Evolutionary conservation across 1,140 invertebrate species (phyloP).

Genomic region (Homalodisca vitripennis): DNA sequence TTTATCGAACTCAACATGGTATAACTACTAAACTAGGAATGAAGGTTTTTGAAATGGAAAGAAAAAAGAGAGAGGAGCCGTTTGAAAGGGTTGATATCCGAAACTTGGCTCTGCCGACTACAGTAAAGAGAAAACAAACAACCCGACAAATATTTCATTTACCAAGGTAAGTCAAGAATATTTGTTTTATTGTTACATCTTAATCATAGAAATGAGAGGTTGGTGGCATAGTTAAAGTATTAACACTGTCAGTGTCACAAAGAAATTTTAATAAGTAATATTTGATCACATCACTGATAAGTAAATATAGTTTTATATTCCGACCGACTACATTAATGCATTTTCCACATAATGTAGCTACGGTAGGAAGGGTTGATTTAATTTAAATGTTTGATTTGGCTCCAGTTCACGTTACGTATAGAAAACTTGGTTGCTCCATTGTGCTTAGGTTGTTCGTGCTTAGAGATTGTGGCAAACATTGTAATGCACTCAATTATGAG

Average conservation of each 20-base stretch:
- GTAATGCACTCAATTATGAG: no score
- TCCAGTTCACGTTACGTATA: no score
- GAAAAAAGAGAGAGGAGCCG: neutral
- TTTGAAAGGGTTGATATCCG: neutral
- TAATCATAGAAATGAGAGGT: neutral
- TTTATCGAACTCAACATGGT: neutral
- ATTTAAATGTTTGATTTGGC: no score
- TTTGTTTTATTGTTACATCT: neutral
- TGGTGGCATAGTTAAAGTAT: neutral
- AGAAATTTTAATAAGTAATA: no score
- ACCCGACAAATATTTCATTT: neutral
- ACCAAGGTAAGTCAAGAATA: neutral
- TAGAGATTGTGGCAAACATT: no score
- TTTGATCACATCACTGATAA: no score
- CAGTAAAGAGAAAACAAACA: neutral
- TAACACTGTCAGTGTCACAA: neutral
- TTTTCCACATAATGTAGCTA: no score
- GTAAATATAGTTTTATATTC: no score
- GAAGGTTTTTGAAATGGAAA: neutral
- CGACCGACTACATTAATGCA: no score
- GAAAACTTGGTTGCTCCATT: no score
- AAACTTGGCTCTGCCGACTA: neutral
- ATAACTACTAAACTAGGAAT: neutral
- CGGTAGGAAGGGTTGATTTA: no score
- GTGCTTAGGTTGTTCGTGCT: no score